Evolutionary conservation across 53 echinoderm and acorn worm species (phyloP), one percentile per base, ranked within the genome.

Genomic region (Hippasteria phrygiana): DNA sequence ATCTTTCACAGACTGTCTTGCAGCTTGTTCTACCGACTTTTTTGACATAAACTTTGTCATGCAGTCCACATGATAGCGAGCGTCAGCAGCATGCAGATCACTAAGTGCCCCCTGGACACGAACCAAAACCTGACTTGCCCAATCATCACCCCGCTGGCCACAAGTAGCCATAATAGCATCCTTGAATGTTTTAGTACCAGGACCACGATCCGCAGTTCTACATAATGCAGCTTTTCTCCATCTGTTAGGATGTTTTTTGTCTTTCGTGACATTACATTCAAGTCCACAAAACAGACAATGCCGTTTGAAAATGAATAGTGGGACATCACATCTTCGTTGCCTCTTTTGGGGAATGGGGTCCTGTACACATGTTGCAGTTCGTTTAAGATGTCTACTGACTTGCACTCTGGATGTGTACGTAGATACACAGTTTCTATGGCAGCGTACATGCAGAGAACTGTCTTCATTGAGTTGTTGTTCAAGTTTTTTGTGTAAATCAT

Each of bases 371-470:
- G 55, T 42, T 38, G 35, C 73, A 73, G 33, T 73, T 7, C 73
- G 13, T 78, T 48, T 46, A 1, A 26, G 78, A 48, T 78, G 47
- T 78, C 53, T 47, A 1, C 22, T 78, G 2, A 78, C 50, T 27
- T 78, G 47, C 20, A 8, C 2, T 13, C 2, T 50, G 4, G 78
- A 78, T 78, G 78, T 78, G 40, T 82, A 82, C 38, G 62, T 82
- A 6, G 62, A 62, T 5, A 82, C 83, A 82, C 83, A 82, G 54
- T 51, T 51, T 78, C 51, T 78, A 27, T 78, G 78, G 53, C 78
- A 78, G 26, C 2, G 78, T 1, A 78, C 50, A 14, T 1, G 2
- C 22, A 78, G 1, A 33, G 6, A 26, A 26, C 16, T 51, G 12
- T 78, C 50, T 16, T 50, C 32, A 29, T 78, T 4, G 3, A 78